These are phyloP conservation scores for pig (Sus scrofa) DNA, from an alignment of 2,113 vertebrate species.

Conservation along the genomic window T2T-Sscrofa CM000813.6:95823001-95823500, in stretches of 20 bases:
- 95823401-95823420: no score
- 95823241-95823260: background rate
- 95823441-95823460: no score
- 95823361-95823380: no score
- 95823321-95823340: background rate
- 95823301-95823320: background rate
- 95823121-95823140: background rate
- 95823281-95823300: background rate
- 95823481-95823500: no score
- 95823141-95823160: background rate
- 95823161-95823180: background rate
- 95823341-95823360: background rate
- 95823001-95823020: background rate
- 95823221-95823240: background rate
- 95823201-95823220: background rate
- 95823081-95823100: background rate
- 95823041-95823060: background rate
- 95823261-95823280: background rate
- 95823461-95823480: no score
- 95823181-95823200: slow-evolving; percentile 12
- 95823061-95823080: background rate
- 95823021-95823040: background rate
- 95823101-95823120: background rate
- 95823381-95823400: no score
- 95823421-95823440: no score